Conservation (phyloP, 2,113 vertebrate species). For the Piliocolobus tephrosceles region DNA sequence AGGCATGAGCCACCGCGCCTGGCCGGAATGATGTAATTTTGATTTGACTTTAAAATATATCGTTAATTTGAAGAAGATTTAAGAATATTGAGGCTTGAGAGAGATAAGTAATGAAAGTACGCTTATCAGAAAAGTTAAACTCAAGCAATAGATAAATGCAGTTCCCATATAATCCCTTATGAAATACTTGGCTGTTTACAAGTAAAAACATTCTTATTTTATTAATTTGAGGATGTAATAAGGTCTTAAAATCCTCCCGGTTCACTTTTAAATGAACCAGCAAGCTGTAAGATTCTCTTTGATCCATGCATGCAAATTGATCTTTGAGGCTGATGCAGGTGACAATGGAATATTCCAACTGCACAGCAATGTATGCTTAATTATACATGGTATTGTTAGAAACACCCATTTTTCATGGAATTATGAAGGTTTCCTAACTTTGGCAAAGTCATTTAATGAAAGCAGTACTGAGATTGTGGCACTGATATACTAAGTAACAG, state of each 20-base stretch:
- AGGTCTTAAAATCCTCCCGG: slow-evolving; percentile 48
- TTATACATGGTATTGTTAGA: slow-evolving; percentile 69
- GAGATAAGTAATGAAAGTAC: slow-evolving; percentile 38
- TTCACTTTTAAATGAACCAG: slow-evolving; percentile 61
- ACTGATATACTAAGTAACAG: slow-evolving; percentile 59
- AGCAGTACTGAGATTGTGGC: slow-evolving; percentile 39
- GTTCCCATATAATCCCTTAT: not conserved
- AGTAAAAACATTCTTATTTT: slow-evolving; percentile 51
- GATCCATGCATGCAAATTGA: slow-evolving; percentile 60
- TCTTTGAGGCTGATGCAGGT: slow-evolving; percentile 55
- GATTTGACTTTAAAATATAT: slow-evolving; percentile 57
- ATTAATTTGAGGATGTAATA: slow-evolving; percentile 54
- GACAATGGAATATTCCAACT: slow-evolving; percentile 68
- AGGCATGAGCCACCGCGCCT: too few relatives aligned
- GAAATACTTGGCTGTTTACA: slow-evolving; percentile 52
- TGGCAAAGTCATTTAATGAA: slow-evolving; percentile 63
- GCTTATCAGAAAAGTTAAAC: slow-evolving; percentile 19
- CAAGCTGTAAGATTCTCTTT: slow-evolving; percentile 45
- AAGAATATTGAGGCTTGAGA: slow-evolving; percentile 33
- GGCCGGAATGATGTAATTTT: slow-evolving; percentile 39
- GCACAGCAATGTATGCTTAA: slow-evolving; percentile 63
- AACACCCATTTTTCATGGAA: slow-evolving; percentile 65
- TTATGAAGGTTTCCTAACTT: slow-evolving; percentile 69
- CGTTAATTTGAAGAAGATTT: slow-evolving; percentile 54
- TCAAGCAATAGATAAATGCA: not conserved